Evolutionary conservation across 2,113 vertebrate genomes (phyloP), one percentile per base, ranked within the genome.

Genomic region (Daboia siamensis): DNA sequence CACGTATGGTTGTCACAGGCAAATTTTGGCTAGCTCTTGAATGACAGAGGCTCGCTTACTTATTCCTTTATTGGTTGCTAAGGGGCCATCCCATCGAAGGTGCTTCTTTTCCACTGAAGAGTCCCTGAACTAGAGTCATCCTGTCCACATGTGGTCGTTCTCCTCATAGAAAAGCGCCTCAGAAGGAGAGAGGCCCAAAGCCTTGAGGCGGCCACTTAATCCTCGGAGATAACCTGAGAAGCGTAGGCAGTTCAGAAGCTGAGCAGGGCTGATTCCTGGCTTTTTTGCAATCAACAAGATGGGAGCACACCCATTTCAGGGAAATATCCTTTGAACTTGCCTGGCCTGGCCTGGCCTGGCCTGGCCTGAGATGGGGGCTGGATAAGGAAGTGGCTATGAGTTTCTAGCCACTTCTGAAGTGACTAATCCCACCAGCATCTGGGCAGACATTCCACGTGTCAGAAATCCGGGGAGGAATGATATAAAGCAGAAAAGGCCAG

Each of bases 391-490:
- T 44, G 10, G 21, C 20, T n/a, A 26, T 59, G 88, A 57, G 0
- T 11, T 51, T 84, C 74, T 61, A 48, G 55, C 87, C 52, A 1
- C 55, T 90, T 92, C 88, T 86, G 92, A 90, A 61, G 55, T 90
- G 88, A 90, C 33, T 90, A 92, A 90, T 90, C 92, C 92, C n/a
- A 11, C 33, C 56, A 86, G 55, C 74, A 86, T 90, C 88, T 92
- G 88, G 88, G 24, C 1, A 61, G 55, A 61, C 56, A 92, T 90
- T 90, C 92, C 46, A 26, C 33, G 29, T 64, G 88, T 90, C 88
- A 92, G 24, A 89, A 64, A 48, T 57, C 12, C 8, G 46, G 23
- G 54, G n/a, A 24, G 5, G 86, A 46, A 13, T 92, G 92, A 92
- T 23, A 90, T 85, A 64, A 90, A 9, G 29, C 92, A 92, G 92